Evolutionary conservation across 2,888 invertebrate genomes (phyloP).

Genomic region (Anticlea derivata): DNA sequence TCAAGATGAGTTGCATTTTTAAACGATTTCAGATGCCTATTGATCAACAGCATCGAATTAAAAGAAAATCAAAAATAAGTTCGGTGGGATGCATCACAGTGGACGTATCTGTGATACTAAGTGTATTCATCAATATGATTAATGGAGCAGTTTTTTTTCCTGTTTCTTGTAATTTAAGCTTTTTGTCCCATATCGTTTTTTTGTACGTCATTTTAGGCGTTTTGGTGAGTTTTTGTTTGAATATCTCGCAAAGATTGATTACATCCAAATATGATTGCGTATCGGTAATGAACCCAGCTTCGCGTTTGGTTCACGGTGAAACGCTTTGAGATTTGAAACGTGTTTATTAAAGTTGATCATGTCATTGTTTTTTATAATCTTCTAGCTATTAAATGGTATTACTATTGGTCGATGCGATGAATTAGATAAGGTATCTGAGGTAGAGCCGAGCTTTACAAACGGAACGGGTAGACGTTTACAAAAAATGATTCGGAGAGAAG

Average conservation of each 20-base stretch:
- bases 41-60: slow-evolving; percentile 50
- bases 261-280: slow-evolving; percentile 45
- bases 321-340: slow-evolving; percentile 38
- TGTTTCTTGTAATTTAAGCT: slow-evolving; percentile 57
- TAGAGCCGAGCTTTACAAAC: slow-evolving; percentile 68
- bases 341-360: slow-evolving; percentile 42
- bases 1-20: slow-evolving; percentile 49
- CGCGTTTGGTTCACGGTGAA: slow-evolving; percentile 34
- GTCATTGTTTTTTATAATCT: slow-evolving; percentile 49
- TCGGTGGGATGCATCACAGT: slow-evolving; percentile 42
- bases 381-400: slow-evolving; percentile 48
- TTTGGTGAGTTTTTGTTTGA: slow-evolving; percentile 59
- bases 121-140: slow-evolving; percentile 76
- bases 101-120: slow-evolving; percentile 56
- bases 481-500: slow-evolving; percentile 71
- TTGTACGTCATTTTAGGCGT: slow-evolving; percentile 46
- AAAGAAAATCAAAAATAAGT: slow-evolving; percentile 54
- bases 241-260: slow-evolving; percentile 66
- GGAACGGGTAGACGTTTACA: slow-evolving; percentile 66
- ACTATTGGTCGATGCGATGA: slow-evolving; percentile 58
- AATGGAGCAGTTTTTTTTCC: slow-evolving; percentile 58
- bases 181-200: slow-evolving; percentile 55
- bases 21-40: slow-evolving; percentile 52
- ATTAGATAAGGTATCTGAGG: slow-evolving; percentile 76
- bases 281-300: slow-evolving; percentile 42